A percentile compares a stretch with the other conserved stretches of the same genome.
Conservation (phyloP, 2,113 vertebrate species). For the Pseudorasbora parva region DNA sequence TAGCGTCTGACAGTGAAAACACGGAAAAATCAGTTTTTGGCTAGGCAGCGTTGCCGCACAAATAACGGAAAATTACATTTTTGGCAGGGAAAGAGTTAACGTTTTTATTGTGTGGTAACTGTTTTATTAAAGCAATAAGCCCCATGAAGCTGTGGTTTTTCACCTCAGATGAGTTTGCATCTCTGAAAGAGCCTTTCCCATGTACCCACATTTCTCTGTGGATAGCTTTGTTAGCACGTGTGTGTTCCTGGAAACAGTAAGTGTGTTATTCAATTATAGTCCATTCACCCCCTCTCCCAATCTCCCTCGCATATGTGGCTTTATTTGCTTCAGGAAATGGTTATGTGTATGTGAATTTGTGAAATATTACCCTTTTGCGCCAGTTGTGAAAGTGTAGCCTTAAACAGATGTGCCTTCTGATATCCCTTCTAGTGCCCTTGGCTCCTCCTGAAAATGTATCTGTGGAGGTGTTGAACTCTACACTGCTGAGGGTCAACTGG, state of each 20-base stretch:
- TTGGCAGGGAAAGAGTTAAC: no score
- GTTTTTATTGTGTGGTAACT: no score
- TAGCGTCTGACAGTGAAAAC: no score
- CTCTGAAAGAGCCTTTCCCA: not conserved
- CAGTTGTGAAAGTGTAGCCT: slow-evolving; percentile 18
- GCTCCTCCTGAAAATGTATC: slow-evolving; percentile 81
- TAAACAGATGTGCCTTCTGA: slow-evolving; percentile 40
- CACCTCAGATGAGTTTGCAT: not conserved
- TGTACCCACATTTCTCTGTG: not conserved
- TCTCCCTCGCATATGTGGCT: not conserved
- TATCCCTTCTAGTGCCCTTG: slow-evolving; percentile 82
- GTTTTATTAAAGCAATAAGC: no score
- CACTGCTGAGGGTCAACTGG: slow-evolving; percentile 86
- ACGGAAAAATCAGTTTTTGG: no score
- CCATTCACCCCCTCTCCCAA: no score
- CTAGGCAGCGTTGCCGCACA: no score
- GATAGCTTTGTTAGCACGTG: not conserved
- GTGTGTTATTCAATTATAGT: not conserved
- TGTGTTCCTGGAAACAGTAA: not conserved
- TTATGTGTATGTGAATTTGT: slow-evolving; percentile 17
- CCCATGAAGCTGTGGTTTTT: no score
- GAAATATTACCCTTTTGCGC: not conserved
- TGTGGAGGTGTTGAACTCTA: slow-evolving; percentile 86
- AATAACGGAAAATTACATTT: no score
- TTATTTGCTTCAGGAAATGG: not conserved